Base-by-base conservation (phyloP, 2,888 invertebrate genomes). In the Eupithecia pulchellata region DNA sequence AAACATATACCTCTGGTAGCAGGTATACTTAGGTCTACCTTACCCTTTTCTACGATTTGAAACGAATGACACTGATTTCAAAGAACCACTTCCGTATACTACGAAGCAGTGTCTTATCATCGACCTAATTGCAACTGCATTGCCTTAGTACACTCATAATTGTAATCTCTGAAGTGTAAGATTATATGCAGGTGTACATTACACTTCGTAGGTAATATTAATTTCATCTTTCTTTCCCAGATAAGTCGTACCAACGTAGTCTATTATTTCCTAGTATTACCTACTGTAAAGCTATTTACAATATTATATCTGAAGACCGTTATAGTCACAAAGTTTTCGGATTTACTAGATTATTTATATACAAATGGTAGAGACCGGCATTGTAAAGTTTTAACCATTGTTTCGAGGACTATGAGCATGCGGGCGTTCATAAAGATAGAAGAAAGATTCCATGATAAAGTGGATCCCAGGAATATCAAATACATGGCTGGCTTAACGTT, bases 391-490 rank as follows among this genome's bases (percentile, higher is more conserved):
- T n/a, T n/a, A n/a, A n/a, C 58, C 30, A 60, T 60, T 60, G 58
- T 60, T 60, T 60, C n/a, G 58, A 0, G 4, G 17, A 30, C 17
- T 55, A 58, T n/a, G 58, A n/a, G 27, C 55, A 29, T 60, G 58
- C 58, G 58, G 58, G 58, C 29, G 29, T 29, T 29, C 29, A 9
- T 0, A 14, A 8, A 29, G 25, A 27, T 55, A 27, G 47, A 57
- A 57, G 17, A 29, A 57, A 29, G 29, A 29, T 29, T 17, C 29
- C 8, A 29, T 14, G 17, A 27, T 4, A 29, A 8, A 57, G 27
- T 14, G 3, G 30, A 69, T 55, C 74, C 65, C 75, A 77, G 74
- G 72, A 69, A 58, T 75, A 77, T 75, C 64, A n/a, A 52, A 11
- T 20, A 20, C 52, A 52, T 52, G 20, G 4, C 20, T 64, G 64